phyloP scores from a whole-genome alignment of 2,113 vertebrate species.

The Peromyscus californicus region DNA sequence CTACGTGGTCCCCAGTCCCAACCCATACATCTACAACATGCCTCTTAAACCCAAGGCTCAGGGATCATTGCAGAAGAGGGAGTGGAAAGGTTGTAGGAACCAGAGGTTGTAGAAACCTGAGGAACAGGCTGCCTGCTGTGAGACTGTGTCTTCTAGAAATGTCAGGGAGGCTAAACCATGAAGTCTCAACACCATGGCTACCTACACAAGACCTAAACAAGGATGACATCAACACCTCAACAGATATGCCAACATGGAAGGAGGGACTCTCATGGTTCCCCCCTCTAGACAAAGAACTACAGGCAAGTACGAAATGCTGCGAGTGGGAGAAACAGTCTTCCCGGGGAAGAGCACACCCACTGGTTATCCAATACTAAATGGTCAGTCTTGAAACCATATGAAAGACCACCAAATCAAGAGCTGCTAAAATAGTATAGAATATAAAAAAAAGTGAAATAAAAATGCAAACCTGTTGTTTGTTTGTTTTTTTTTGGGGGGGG shows the following conservation, averaged over 20 bases:
- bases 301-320: neutral
- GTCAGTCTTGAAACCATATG: constrained; percentile 44
- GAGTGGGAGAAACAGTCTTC: neutral
- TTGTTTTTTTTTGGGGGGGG: too few relatives aligned
- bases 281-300: neutral
- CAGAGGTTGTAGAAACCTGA: neutral
- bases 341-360: neutral
- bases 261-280: neutral
- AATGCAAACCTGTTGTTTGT: neutral
- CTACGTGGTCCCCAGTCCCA: neutral
- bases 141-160: neutral
- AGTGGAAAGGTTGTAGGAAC: neutral
- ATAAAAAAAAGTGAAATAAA: neutral
- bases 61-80: neutral
- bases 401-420: neutral
- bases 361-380: neutral
- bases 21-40: neutral
- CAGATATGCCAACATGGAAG: neutral
- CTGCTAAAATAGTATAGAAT: neutral
- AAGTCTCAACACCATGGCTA: neutral
- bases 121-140: neutral
- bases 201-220: neutral
- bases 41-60: neutral
- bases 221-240: neutral
- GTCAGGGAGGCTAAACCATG: neutral